Conservation (phyloP, 2,888 invertebrate species). For the Hirudinaria manillensis region DNA sequence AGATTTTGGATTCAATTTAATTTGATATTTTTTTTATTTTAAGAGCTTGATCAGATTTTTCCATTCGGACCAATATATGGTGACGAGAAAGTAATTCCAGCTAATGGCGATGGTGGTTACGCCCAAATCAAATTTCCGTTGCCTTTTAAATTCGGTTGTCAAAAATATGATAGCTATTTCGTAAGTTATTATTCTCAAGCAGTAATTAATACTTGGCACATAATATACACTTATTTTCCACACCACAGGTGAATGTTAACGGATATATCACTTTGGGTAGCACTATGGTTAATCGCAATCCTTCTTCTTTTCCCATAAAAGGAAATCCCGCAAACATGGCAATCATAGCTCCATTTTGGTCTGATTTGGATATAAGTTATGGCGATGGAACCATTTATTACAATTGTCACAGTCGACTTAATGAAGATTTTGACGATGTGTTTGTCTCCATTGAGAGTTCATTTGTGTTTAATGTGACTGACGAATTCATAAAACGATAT, state of each 20-base stretch:
- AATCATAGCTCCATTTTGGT: slow-evolving; percentile 29
- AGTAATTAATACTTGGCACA: neutral
- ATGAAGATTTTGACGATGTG: neutral
- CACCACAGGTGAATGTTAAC: neutral
- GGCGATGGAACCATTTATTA: slow-evolving; percentile 25
- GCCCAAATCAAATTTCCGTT: slow-evolving; percentile 4
- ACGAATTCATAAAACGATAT: neutral
- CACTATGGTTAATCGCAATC: neutral
- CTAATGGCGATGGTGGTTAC: slow-evolving; percentile 15
- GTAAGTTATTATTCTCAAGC: neutral
- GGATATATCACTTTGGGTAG: neutral
- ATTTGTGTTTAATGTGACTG: slow-evolving; percentile 12
- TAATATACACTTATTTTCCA: no score
- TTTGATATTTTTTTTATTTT: neutral
- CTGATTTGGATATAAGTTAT: slow-evolving; percentile 23
- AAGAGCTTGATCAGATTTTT: neutral
- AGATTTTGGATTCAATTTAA: neutral
- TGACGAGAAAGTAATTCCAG: neutral
- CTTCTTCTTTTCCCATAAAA: neutral
- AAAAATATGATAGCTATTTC: slow-evolving; percentile 6
- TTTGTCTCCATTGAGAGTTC: neutral
- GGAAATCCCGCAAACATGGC: neutral
- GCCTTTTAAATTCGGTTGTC: slow-evolving; percentile 4
- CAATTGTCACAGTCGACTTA: slow-evolving; percentile 24
- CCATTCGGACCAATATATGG: slow-evolving; percentile 3